A percentile compares a stretch with the other conserved stretches of the same genome.
Evolutionary conservation across 1,140 invertebrate genomes (phyloP).

Genomic region (Pectinophora gossypiella): DNA sequence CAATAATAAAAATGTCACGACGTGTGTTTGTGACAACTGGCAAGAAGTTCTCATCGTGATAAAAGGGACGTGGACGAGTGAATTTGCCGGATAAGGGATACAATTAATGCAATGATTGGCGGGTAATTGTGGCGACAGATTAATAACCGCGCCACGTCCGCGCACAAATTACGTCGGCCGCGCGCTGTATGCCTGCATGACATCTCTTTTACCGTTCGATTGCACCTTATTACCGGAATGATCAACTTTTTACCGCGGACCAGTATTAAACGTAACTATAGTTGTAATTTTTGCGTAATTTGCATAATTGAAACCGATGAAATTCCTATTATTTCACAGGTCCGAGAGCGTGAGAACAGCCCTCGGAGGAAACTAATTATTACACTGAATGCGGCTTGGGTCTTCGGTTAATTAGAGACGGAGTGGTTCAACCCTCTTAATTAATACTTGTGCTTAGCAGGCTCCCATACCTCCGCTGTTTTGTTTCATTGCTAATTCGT

Average conservation of each 20-base stretch:
- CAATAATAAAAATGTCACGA: slow-evolving; percentile 29
- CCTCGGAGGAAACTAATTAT: slow-evolving; percentile 70
- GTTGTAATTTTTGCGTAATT: slow-evolving; percentile 28
- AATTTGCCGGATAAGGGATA: slow-evolving; percentile 49
- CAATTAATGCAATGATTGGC: slow-evolving; percentile 50
- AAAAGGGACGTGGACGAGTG: slow-evolving; percentile 28
- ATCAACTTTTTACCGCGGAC: slow-evolving; percentile 23
- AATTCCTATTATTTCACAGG: slow-evolving; percentile 49
- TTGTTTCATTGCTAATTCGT: slow-evolving; percentile 63
- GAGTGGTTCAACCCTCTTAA: slow-evolving; percentile 70
- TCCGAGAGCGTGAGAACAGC: slow-evolving; percentile 63
- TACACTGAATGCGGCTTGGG: slow-evolving; percentile 64
- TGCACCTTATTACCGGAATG: too few species aligned
- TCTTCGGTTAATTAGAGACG: slow-evolving; percentile 71
- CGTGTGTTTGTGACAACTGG: slow-evolving; percentile 22
- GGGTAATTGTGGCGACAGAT: slow-evolving; percentile 52
- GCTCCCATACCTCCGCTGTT: slow-evolving; percentile 55
- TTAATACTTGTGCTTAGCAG: slow-evolving; percentile 65
- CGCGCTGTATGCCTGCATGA: slow-evolving; percentile 41
- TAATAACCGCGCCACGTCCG: slow-evolving; percentile 58
- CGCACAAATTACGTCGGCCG: slow-evolving; percentile 55
- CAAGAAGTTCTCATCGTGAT: slow-evolving; percentile 31
- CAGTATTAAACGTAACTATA: too few species aligned
- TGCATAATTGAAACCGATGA: slow-evolving; percentile 53
- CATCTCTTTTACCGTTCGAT: slow-evolving; percentile 44